A percentile compares a stretch with the other conserved stretches of the same genome.
Conservation (phyloP, 2,113 vertebrate species). For the Mormyrus iriodes region DNA sequence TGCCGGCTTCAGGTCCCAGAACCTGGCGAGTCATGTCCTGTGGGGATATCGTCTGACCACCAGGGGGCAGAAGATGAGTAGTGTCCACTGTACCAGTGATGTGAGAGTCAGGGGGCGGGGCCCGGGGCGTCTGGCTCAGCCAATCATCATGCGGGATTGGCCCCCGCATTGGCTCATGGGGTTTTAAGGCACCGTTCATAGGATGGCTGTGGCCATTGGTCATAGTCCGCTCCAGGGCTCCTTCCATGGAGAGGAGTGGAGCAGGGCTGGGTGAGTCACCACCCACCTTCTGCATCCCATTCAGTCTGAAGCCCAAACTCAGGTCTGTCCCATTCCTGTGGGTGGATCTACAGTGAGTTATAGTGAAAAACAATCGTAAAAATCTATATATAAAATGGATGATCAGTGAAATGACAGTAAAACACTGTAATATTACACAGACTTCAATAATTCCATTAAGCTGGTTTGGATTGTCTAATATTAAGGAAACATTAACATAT, state of each 20-base stretch:
- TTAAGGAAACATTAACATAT: neutral
- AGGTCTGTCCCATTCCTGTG: slow-evolving; percentile 75
- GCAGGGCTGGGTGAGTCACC: slow-evolving; percentile 40
- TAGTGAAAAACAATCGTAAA: neutral
- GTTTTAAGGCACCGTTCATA: slow-evolving; percentile 77
- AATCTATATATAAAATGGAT: neutral
- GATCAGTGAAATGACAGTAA: neutral
- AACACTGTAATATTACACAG: neutral
- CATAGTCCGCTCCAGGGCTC: slow-evolving; percentile 54
- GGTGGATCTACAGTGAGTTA: neutral
- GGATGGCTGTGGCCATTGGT: slow-evolving; percentile 59
- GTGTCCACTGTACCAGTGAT: slow-evolving; percentile 24
- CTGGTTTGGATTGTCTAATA: neutral
- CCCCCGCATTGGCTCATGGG: slow-evolving; percentile 55
- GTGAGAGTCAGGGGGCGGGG: slow-evolving; percentile 21
- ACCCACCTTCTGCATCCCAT: slow-evolving; percentile 61
- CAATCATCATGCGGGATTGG: slow-evolving; percentile 37
- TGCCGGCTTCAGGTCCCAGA: slow-evolving; percentile 16
- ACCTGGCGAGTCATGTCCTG: slow-evolving; percentile 25
- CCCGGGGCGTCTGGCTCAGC: slow-evolving; percentile 22
- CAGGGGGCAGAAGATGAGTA: slow-evolving; percentile 40
- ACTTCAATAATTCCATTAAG: neutral
- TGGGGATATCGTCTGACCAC: slow-evolving; percentile 44
- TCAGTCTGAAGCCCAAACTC: slow-evolving; percentile 57
- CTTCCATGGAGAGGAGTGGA: slow-evolving; percentile 54